These are phyloP conservation scores for Dendrolimus punctatus DNA, from an alignment of 1,140 invertebrate species.

Conservation along the genomic window DNA sequence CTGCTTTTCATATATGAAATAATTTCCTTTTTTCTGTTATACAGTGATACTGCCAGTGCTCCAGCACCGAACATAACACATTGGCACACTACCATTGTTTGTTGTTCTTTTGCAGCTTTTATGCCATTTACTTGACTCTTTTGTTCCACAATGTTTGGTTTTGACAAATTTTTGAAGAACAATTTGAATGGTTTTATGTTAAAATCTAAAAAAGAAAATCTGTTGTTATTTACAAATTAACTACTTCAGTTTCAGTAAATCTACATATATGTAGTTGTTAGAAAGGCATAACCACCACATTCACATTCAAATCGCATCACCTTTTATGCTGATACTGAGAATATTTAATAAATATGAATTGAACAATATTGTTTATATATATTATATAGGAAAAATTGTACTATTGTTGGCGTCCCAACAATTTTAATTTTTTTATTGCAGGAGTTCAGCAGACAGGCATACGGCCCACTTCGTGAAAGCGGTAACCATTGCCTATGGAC, in stretches of 20 bases:
- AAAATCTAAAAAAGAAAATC: background rate
- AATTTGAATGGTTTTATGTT: slow-evolving; percentile 2
- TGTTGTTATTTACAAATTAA: background rate
- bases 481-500: no score
- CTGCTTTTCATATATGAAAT: slow-evolving; percentile 14
- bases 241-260: background rate
- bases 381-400: no score
- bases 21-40: slow-evolving; percentile 34
- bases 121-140: background rate
- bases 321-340: no score
- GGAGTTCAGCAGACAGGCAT: no score
- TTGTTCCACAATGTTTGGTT: slow-evolving; percentile 4
- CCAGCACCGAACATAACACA: slow-evolving; percentile 37
- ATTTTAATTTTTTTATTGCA: no score
- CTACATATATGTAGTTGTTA: no score
- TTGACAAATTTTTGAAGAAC: slow-evolving; percentile 7
- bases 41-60: slow-evolving; percentile 29
- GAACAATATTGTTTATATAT: no score
- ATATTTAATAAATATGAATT: no score
- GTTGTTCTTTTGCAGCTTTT: slow-evolving; percentile 7
- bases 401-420: no score
- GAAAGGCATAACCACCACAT: no score
- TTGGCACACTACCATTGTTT: slow-evolving; percentile 18
- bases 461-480: no score
- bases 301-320: no score